Conservation (phyloP, 2,888 invertebrate species). For the Meta bourneti region DNA sequence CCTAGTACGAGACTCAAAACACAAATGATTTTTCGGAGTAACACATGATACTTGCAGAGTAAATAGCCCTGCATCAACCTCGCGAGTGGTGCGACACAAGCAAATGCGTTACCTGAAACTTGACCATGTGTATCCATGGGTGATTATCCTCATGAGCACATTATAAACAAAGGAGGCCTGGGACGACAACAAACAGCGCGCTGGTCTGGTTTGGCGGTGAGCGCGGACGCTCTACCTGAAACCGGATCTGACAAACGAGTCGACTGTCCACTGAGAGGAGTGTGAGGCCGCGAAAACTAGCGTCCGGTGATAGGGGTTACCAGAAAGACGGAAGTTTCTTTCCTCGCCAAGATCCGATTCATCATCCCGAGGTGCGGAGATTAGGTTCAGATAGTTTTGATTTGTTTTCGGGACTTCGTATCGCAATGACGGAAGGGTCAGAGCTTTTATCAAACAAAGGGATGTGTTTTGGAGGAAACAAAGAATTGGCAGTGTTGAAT, state of each 20-base stretch:
- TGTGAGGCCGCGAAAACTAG: conserved; percentile 29
- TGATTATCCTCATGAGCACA: conserved; percentile 13
- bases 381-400: no score
- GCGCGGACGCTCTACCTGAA: conserved; percentile 25
- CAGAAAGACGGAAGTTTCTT: neutral
- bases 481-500: no score
- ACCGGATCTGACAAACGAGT: conserved; percentile 66
- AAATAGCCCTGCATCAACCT: no score
- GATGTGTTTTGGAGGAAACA: no score
- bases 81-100: neutral
- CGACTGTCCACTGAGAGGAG: conserved; percentile 29
- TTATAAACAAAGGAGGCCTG: neutral
- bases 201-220: neutral
- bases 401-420: no score
- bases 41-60: no score
- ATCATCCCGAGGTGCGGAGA: no score
- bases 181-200: conserved; percentile 7
- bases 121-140: conserved; percentile 70
- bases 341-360: conserved; percentile 17
- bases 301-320: conserved; percentile 51
- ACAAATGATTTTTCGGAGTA: no score
- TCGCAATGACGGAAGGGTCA: no score
- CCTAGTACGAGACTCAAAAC: no score
- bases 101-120: conserved; percentile 52
- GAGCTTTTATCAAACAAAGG: no score